Base-by-base conservation (phyloP, 2,888 invertebrate species). In the Dasypogon diadema region DNA sequence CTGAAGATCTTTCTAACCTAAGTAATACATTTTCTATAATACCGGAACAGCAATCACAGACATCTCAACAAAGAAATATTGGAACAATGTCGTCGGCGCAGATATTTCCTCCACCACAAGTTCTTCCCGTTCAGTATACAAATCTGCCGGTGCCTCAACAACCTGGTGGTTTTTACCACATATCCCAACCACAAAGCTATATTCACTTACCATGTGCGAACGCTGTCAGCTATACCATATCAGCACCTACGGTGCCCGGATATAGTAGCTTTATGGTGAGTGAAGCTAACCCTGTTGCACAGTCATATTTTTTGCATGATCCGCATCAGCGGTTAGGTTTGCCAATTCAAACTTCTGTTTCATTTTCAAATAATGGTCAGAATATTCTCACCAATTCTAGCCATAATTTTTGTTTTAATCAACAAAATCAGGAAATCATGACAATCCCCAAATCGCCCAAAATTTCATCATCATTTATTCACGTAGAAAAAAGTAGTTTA, bases 51-150 rank as follows among this genome's bases (percentile, higher is more conserved):
- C 16, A 79, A 54, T 75, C 78, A 30, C 76, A 78, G 54, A 34
- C 54, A 70, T 16, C 54, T 30, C 75, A 58, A 22, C 77, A 77
- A 30, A 76, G 54, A 22, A 42, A 54, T 55, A 48, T 60, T 60
- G 55, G 77, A 63, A 77, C 77, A 73, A 78, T 83, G 75, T 82
- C 85, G 78, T 82, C 85, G 80, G 80, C 83, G 76, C 83, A 85
- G 81, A 83, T 86, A 76, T 86, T 85, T 81, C 86, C 86, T 77
- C 82, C 83, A 78, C 84, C 85, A 78, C 85, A 86, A 83, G 85
- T 86, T 78, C 80, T 86, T 77, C 86, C 86, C 21, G 86, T 86
- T 42, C 86, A 86, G 79, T 86, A 85, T 81, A 81, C 83, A 60
- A 83, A 82, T 76, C 80, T 86, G 77, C 86, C 86, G 76, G 83